Conservation (phyloP, 1,140 invertebrate genomes). For the Maconellicoccus hirsutus region DNA sequence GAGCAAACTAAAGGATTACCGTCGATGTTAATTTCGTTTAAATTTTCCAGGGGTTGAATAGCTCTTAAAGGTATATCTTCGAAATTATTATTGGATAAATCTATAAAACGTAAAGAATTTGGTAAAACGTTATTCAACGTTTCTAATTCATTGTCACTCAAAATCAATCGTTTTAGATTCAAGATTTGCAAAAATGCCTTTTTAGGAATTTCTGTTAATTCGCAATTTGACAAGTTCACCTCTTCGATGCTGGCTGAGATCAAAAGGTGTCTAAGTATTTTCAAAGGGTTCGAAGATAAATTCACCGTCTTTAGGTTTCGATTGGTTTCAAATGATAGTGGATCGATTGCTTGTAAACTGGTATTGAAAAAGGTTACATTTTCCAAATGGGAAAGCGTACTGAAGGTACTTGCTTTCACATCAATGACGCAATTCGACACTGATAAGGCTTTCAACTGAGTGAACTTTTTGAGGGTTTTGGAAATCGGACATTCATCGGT, state of each 20-base stretch:
- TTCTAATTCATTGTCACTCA: neutral
- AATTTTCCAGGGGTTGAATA: neutral
- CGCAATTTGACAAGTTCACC: neutral
- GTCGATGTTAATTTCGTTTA: neutral
- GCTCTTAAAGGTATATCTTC: neutral
- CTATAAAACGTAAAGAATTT: neutral
- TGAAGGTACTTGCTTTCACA: neutral
- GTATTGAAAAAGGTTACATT: neutral
- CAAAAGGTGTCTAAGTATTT: neutral
- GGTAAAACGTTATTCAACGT: neutral
- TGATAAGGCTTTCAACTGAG: neutral
- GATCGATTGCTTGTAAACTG: neutral
- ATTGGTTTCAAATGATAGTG: neutral
- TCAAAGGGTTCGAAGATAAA: neutral
- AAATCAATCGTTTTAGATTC: neutral
- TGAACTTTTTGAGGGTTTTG: neutral
- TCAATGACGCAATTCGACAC: neutral
- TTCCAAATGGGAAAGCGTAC: neutral
- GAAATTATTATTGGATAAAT: neutral
- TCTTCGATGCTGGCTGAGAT: neutral
- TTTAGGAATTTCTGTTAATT: neutral
- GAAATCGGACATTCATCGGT: neutral
- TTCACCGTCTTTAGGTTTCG: neutral
- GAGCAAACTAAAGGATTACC: neutral
- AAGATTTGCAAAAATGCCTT: neutral